Percentiles rank a stretch among this genome's conserved stretches.
Evolutionary conservation across 2,888 invertebrate species (phyloP).

Genomic region (Linnaemya vulpina): DNA sequence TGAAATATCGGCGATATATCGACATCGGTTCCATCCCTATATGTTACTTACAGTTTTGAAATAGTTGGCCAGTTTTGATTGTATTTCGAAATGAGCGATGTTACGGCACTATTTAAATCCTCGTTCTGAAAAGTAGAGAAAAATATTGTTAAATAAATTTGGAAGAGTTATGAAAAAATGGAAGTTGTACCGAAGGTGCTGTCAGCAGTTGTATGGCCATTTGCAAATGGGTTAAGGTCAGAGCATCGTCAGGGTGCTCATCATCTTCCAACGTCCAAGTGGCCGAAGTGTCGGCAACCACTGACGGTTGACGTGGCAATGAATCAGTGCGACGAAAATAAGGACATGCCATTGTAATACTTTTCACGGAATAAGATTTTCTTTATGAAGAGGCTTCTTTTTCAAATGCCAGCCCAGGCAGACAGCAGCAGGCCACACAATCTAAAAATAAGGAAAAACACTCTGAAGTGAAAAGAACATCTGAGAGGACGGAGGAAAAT

Average conservation of each 20-base stretch:
- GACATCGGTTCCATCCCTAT: not conserved
- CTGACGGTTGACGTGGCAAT: conserved; percentile 81
- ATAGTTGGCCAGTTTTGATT: conserved; percentile 84
- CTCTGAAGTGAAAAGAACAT: not conserved
- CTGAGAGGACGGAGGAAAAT: conserved; percentile 42
- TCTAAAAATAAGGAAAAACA: conserved; percentile 30
- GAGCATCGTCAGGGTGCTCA: conserved; percentile 82
- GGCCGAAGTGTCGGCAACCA: conserved; percentile 78
- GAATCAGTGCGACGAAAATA: conserved; percentile 82
- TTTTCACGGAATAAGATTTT: conserved; percentile 18
- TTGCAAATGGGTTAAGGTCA: conserved; percentile 88
- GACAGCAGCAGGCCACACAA: conserved; percentile 47
- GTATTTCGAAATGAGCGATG: conserved; percentile 87
- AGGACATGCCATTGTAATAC: conserved; percentile 81
- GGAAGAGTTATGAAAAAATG: not conserved
- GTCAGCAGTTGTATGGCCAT: conserved; percentile 92
- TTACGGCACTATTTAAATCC: conserved; percentile 87
- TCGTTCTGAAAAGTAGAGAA: conserved; percentile 84
- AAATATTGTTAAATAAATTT: not conserved
- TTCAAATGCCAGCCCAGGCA: conserved; percentile 35
- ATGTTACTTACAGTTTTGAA: conserved; percentile 80
- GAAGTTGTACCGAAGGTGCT: conserved; percentile 89
- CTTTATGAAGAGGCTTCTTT: conserved; percentile 35
- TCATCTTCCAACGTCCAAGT: conserved; percentile 82
- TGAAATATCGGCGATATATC: too few relatives aligned